Evolutionary conservation across 1,140 invertebrate genomes (phyloP), one percentile per base, ranked within the genome.

Genomic region (Hypothenemus hampei): DNA sequence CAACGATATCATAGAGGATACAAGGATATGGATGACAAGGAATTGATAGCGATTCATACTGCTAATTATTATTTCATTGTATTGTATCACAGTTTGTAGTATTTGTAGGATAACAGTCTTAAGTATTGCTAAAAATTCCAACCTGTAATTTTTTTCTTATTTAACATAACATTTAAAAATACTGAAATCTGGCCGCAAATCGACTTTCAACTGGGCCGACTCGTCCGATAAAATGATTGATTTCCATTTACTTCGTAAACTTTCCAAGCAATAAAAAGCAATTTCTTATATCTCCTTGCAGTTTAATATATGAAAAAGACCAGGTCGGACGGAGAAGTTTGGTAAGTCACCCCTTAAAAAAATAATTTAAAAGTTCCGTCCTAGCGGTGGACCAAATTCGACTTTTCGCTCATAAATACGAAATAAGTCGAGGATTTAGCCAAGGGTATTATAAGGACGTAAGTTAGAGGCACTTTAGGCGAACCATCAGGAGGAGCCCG

Each of bases 381-480:
- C 3, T 40, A 18, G 10, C 4, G 16, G 3, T 3, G 10, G 4
- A 13, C n/a, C 18, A 13, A 36, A 10, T 20, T 11, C 8, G 31
- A 51, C 23, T 51, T 51, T 40, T 51, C 36, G 18, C 37, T 51
- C 48, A 41, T 51, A 51, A 51, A 51, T 51, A 51, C 22, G 15
- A 15, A 37, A 41, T 41, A 51, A 40, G 37, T 26, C n/a, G 15
- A 20, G 36, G 39, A 37, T 20, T 51, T 51, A 51, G 21, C 36
- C 48, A 40, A 6, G 48, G 35, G 47, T 39, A 49, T 51, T 51
- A 51, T 41, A 29, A 51, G 36, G 24, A 41, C 48, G 36, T 41
- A 51, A 51, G 48, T 51, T 51, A 51, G 36, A 41, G 33, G 36
- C 39, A 41, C 48, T 51, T 48, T 40, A 31, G 48, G 33, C 48